Evolutionary conservation across 1,140 invertebrate species (phyloP), one percentile per base, ranked within the genome.

Genomic region (Pseudomyrmex cubaensis): DNA sequence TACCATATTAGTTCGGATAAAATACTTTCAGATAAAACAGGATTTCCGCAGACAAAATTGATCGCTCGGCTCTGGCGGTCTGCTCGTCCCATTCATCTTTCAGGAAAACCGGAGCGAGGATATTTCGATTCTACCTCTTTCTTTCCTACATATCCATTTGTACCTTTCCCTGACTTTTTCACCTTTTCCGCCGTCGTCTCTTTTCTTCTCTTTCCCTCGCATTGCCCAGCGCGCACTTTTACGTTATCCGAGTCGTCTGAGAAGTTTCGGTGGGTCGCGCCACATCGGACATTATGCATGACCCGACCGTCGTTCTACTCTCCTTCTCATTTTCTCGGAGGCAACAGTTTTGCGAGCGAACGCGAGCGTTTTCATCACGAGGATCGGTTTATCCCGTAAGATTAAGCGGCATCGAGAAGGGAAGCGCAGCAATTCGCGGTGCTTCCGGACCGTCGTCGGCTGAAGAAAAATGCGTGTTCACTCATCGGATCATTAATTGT

Each of bases 31-130:
- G 5, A 35, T 35, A 35, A 35, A 59, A 22, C 9, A 82, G 70
- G 78, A 82, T 75, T 63, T 82, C 25, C 69, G 10, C 63, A 63
- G 72, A 17, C 63, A 75, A 82, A 70, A 80, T 80, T 44, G 54
- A 80, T 82, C 7, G 57, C 25, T 22, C 12, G 35, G 48, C 75
- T 25, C 70, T 48, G 48, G 20, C 22, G 44, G 44, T 35, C 59
- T 46, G 10, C 44, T 73, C 56, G 59, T 20, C 20, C 52, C 48
- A 75, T 82, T 15, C 25, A 75, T 75, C 48, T 62, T 75, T 48
- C 57, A 12, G 12, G 13, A 17, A 17, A 17, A 63, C 22, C 70
- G 48, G 35, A 48, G 69, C 35, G 63, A 15, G 56, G 48, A 44
- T 35, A 74, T 74, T 59, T 78, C 17, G 35, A 2, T 56, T 22